Evolutionary conservation across 2,113 vertebrate species (phyloP).

Genomic region (Gambusia holbrooki): DNA sequence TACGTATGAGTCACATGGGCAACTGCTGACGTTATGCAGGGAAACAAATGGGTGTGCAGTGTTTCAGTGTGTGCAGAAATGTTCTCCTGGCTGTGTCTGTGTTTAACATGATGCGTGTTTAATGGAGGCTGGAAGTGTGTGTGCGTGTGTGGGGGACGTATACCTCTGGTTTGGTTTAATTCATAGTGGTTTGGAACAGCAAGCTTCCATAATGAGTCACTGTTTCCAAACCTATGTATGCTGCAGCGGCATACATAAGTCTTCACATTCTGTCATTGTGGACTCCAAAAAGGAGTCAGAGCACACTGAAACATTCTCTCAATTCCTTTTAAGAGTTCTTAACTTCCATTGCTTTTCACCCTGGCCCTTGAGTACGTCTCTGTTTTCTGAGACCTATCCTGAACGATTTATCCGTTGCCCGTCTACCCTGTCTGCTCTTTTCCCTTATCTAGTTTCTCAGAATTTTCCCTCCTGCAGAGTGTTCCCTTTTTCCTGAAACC

Average conservation of each 20-base stretch:
- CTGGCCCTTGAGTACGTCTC: not conserved
- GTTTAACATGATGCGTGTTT: not conserved
- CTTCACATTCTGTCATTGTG: slow-evolving; percentile 8
- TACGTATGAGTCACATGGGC: slow-evolving; percentile 44
- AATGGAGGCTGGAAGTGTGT: not conserved
- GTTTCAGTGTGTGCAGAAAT: not conserved
- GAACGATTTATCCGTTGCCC: slow-evolving; percentile 30
- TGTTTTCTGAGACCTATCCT: slow-evolving; percentile 27
- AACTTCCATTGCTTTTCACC: slow-evolving; percentile 10
- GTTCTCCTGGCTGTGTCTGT: not conserved
- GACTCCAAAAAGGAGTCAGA: slow-evolving; percentile 19
- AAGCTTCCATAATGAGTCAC: slow-evolving; percentile 64
- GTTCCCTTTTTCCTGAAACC: slow-evolving; percentile 5
- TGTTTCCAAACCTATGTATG: slow-evolving; percentile 58
- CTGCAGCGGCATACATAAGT: slow-evolving; percentile 15
- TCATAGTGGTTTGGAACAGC: slow-evolving; percentile 61
- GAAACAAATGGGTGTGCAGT: slow-evolving; percentile 20
- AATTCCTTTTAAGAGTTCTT: slow-evolving; percentile 13
- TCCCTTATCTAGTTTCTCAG: slow-evolving; percentile 10
- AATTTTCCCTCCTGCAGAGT: not conserved
- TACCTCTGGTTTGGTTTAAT: slow-evolving; percentile 53
- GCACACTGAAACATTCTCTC: slow-evolving; percentile 8
- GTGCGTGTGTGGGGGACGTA: not conserved
- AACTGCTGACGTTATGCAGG: slow-evolving; percentile 27
- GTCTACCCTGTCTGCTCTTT: slow-evolving; percentile 9